Evolutionary conservation across 2,888 invertebrate species (phyloP).

Genomic region (Tenodera sinensis): DNA sequence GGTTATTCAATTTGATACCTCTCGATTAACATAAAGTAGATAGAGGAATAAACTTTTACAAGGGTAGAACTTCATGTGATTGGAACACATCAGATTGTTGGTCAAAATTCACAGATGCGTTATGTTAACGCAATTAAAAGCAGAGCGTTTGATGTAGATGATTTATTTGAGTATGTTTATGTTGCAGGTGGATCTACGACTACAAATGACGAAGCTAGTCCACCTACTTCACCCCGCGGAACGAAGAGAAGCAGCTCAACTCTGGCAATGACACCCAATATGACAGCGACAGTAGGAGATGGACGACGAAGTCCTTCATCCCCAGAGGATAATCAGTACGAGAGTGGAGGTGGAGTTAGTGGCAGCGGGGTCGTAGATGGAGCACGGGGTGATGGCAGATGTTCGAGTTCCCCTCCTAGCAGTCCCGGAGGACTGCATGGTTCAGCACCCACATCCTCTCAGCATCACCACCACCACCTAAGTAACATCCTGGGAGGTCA

Average conservation of each 20-base stretch:
- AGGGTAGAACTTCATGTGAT: no score
- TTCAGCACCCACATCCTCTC: constrained; percentile 38
- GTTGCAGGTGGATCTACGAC: constrained; percentile 67
- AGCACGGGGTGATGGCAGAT: background rate
- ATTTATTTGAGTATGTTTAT: background rate
- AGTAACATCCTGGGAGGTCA: constrained; percentile 39
- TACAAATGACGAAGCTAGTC: constrained; percentile 56
- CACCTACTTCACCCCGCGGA: constrained; percentile 58
- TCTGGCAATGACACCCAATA: constrained; percentile 7
- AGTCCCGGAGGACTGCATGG: constrained; percentile 41
- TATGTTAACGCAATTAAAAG: no score
- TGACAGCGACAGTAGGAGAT: background rate
- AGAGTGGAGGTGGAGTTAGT: constrained; percentile 34
- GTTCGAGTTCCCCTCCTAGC: constrained; percentile 48
- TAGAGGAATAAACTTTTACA: no score
- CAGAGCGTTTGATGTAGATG: no score
- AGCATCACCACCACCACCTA: constrained; percentile 32
- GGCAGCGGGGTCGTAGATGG: constrained; percentile 35
- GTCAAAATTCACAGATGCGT: no score
- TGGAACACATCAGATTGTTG: no score
- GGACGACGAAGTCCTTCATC: constrained; percentile 28
- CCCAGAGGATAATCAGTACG: constrained; percentile 29
- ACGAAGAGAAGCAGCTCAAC: constrained; percentile 32
- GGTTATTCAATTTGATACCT: no score
- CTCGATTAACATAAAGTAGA: no score